phyloP scores from a whole-genome alignment of 2,113 vertebrate genomes.

The Phylloscopus trochilus region DNA sequence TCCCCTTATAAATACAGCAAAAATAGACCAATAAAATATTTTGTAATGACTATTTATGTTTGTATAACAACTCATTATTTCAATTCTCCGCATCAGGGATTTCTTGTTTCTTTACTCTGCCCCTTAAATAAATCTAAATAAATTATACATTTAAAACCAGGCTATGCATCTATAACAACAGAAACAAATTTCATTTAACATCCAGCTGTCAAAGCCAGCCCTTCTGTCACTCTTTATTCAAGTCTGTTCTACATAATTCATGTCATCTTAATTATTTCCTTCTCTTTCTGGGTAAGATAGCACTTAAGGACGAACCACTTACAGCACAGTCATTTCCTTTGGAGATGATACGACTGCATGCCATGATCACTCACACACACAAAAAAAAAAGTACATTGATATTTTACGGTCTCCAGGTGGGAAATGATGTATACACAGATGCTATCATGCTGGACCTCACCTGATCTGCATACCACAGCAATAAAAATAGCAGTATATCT shows the following conservation, averaged over 20 bases:
- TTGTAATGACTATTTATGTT: conserved; percentile 51
- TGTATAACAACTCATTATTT: conserved; percentile 52
- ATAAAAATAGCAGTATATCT: background rate
- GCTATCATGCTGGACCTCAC: background rate
- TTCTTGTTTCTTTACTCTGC: conserved; percentile 31
- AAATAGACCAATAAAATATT: conserved; percentile 51
- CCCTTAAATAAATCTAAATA: conserved; percentile 55
- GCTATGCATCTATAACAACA: conserved; percentile 50
- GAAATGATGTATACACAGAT: background rate
- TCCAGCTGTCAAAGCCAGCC: conserved; percentile 55
- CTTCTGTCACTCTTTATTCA: conserved; percentile 53
- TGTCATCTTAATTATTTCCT: conserved; percentile 54
- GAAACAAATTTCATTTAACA: conserved; percentile 58
- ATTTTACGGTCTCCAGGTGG: background rate
- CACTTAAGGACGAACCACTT: background rate
- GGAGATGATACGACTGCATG: background rate
- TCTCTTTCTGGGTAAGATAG: conserved; percentile 17
- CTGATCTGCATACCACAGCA: background rate
- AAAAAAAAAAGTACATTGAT: background rate
- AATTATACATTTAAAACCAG: conserved; percentile 50
- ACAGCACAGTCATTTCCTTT: background rate
- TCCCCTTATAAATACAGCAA: conserved; percentile 35
- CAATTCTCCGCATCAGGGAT: conserved; percentile 31
- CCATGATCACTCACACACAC: background rate
- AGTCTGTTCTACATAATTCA: conserved; percentile 57